Evolutionary conservation across 2,888 invertebrate species (phyloP), one percentile per base, ranked within the genome.

Genomic region (Caenorhabditis auriculariae): DNA sequence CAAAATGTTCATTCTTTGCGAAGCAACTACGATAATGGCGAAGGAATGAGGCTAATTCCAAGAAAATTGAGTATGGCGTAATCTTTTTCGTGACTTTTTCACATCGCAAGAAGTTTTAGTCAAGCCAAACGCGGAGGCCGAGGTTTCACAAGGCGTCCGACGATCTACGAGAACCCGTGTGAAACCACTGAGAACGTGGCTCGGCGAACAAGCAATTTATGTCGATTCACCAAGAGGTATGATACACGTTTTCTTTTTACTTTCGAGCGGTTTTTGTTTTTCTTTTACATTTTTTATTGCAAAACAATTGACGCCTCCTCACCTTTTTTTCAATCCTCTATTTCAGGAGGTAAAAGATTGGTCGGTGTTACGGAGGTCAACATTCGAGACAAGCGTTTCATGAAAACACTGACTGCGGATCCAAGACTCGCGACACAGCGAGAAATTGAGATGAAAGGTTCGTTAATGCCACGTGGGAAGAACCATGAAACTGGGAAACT

Each of bases 181-280:
- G n/a, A 60, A 60, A 24, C 63, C 63, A 6, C 42, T 67, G 28
- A 54, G 67, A 3, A 29, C 41, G 4, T 67, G 63, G 63, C 54
- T 67, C 37, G 63, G 63, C 17, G 67, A 67, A 38, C 37, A 51
- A 19, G 29, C 59, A 0, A 41, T 56, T 6, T 67, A 67, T 27
- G 54, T 26, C 2, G 27, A 52, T 12, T 58, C 60, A 6, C 63
- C 66, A 29, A n/a, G n/a, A n/a, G n/a, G n/a, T n/a, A n/a, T n/a
- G n/a, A n/a, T n/a, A n/a, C n/a, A n/a, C n/a, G n/a, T n/a, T n/a
- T n/a, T n/a, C n/a, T n/a, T n/a, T n/a, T n/a, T n/a, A n/a, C n/a
- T n/a, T n/a, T n/a, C n/a, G n/a, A n/a, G n/a, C n/a, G n/a, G n/a
- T n/a, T n/a, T n/a, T n/a, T n/a, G n/a, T n/a, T n/a, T n/a, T n/a